Base-by-base conservation (phyloP, 2,797 vertebrate genomes). In the Uromys caudimaculatus region DNA sequence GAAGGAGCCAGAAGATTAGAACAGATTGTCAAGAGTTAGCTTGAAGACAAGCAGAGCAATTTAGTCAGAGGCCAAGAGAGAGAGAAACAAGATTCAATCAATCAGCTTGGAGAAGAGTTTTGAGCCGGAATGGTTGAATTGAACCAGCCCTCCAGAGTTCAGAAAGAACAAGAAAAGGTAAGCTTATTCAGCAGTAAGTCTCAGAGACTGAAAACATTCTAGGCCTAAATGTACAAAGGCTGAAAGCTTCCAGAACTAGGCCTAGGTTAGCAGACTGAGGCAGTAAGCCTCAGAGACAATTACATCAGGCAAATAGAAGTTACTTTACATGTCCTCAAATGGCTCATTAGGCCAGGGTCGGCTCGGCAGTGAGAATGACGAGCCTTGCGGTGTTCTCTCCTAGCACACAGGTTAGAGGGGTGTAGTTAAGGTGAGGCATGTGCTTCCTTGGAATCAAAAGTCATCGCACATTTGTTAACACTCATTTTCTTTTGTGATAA, bases 401-500 rank as follows among this genome's bases (percentile, higher is more conserved):
- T 27, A 82, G 64, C 76, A n/a, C 32, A 67, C 19, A 78, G 50
- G 81, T 78, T 50, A 56, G 85, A 95, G 90, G 71, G 93, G 50
- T 71, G 29, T 3, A 5, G 41, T 7, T 23, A 41, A 50, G 38
- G 56, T 44, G 24, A 64, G 44, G n/a, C 85, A 75, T 9, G 6
- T 35, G 50, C 73, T 78, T 76, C 84, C 81, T 88, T 29, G 0
- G 12, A 35, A 60, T 77, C 60, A 41, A 27, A 93, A n/a, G 52
- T 71, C 81, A 90, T 50, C 27, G 60, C 81, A 69, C 35, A 13
- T 86, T 97, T 93, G 21, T 92, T 96, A 76, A 75, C 32, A 73
- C 92, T 95, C 88, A 78, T 81, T 96, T 97, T 96, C 71, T 50
- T 50, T 90, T 84, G 87, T 97, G 73, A 93, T 93, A 93, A 94